Conservation (phyloP, 30 jellyfish, hydroid and myxozoan genomes). For the Aurelia aurita region DNA sequence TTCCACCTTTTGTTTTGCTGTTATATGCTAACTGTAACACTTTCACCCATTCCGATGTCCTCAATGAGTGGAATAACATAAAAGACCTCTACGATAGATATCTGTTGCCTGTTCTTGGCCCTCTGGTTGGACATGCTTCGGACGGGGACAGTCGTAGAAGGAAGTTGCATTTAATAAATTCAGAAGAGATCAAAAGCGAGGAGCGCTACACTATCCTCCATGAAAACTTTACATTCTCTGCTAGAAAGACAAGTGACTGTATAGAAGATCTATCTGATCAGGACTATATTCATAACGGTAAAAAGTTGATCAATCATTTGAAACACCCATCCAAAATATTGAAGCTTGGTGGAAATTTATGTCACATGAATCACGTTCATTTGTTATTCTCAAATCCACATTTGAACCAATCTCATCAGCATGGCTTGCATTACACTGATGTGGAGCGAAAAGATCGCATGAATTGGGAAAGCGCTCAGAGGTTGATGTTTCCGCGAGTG, state of each 20-base stretch:
- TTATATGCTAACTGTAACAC: constrained; percentile 2
- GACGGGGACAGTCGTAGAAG: too few relatives aligned
- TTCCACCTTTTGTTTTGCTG: constrained; percentile 8
- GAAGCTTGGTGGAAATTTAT: constrained; percentile 11
- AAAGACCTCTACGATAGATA: constrained; percentile 15
- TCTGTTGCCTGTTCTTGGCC: constrained; percentile 44
- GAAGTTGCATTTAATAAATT: too few relatives aligned
- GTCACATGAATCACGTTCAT: constrained; percentile 44
- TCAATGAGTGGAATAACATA: not conserved
- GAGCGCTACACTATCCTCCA: too few relatives aligned
- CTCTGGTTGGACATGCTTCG: too few relatives aligned
- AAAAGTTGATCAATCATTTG: constrained; percentile 25
- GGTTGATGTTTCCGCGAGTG: constrained; percentile 23
- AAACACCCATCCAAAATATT: constrained; percentile 11
- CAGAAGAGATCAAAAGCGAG: too few relatives aligned
- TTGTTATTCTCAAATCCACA: not conserved
- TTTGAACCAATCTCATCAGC: not conserved
- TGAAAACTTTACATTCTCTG: too few relatives aligned
- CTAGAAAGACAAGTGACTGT: too few relatives aligned
- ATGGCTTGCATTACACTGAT: constrained; percentile 18
- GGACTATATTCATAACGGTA: too few relatives aligned
- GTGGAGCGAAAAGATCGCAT: constrained; percentile 27
- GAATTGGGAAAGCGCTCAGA: constrained; percentile 46
- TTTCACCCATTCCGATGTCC: not conserved
- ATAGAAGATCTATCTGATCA: too few relatives aligned